Conservation (phyloP, 2,113 vertebrate species). For the Syrmaticus mikado region DNA sequence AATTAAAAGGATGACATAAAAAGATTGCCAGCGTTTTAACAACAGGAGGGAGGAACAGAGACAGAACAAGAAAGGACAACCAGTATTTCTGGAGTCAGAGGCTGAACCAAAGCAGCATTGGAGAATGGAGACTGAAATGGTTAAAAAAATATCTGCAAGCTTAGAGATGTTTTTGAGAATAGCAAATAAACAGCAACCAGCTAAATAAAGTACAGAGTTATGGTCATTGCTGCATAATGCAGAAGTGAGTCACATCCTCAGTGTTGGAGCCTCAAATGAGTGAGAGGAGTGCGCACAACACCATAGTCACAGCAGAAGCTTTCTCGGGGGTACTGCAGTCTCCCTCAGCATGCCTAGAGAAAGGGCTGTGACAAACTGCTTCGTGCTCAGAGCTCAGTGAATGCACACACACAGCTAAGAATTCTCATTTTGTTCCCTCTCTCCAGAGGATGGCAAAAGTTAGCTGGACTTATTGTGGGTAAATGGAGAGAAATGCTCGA, state of each 20-base stretch:
- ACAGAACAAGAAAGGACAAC: neutral
- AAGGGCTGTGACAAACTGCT: neutral
- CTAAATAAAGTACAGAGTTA: neutral
- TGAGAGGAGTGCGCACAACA: neutral
- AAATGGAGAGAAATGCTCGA: neutral
- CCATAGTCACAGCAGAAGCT: neutral
- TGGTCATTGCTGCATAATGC: neutral
- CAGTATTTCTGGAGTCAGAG: neutral
- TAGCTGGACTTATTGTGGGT: neutral
- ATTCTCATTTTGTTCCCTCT: conserved; percentile 29
- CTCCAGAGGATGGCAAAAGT: conserved; percentile 68
- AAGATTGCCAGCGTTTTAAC: neutral
- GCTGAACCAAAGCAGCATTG: neutral
- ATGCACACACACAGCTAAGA: neutral
- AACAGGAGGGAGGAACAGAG: neutral
- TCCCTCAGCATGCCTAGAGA: neutral
- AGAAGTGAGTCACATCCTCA: neutral
- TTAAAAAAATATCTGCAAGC: neutral
- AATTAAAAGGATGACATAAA: neutral
- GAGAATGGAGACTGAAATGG: neutral
- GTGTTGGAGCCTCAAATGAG: neutral
- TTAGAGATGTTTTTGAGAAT: neutral
- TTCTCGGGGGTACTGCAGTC: neutral
- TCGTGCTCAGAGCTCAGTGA: neutral
- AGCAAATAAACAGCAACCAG: neutral